phyloP scores from a whole-genome alignment of 2,797 vertebrate species.

The Tolypeutes matacus region DNA sequence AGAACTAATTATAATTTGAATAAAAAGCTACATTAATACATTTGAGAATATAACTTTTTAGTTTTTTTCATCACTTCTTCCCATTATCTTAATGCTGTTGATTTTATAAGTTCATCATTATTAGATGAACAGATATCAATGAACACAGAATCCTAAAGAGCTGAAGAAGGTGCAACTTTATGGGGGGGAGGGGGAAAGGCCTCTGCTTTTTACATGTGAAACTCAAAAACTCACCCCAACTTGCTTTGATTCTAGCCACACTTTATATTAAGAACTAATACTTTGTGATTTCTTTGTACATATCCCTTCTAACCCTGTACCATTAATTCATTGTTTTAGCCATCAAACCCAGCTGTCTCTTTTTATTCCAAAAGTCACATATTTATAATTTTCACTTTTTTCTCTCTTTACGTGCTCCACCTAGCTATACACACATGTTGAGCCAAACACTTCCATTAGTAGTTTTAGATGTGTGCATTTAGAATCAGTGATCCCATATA shows the following conservation, averaged over 20 bases:
- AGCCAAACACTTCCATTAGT: not conserved
- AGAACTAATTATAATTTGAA: conserved; percentile 30
- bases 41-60: conserved; percentile 12
- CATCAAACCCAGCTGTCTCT: not conserved
- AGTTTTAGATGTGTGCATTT: not conserved
- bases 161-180: not conserved
- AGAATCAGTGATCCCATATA: not conserved
- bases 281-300: conserved; percentile 22
- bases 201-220: conserved; percentile 1
- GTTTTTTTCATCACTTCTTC: conserved; percentile 8
- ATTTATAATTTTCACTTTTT: not conserved
- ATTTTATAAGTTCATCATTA: not conserved
- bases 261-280: conserved; percentile 40
- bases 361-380: not conserved
- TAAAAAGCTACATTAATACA: not conserved
- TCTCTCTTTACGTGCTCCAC: not conserved
- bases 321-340: not conserved
- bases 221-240: not conserved
- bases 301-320: not conserved
- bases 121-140: not conserved
- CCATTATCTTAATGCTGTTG: conserved; percentile 22
- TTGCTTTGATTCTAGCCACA: conserved; percentile 46
- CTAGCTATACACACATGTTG: not conserved
- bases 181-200: too few species aligned
- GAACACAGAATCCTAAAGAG: not conserved